phyloP scores from a whole-genome alignment of 2,113 vertebrate species.

The Scopus umbretta region DNA sequence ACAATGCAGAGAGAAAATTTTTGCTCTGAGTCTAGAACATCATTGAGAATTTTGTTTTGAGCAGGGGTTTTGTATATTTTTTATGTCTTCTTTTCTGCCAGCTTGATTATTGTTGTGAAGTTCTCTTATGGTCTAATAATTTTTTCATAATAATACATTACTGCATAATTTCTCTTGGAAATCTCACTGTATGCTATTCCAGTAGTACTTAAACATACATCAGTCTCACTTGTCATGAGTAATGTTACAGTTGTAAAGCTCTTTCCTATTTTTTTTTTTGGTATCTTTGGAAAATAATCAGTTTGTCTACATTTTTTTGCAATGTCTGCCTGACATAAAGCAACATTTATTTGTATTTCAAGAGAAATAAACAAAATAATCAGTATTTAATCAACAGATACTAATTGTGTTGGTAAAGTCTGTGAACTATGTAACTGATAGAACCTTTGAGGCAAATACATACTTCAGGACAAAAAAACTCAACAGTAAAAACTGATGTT shows the following conservation, averaged over 20 bases:
- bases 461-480: background rate
- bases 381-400: background rate
- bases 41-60: background rate
- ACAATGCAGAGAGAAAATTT: background rate
- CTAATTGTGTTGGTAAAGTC: background rate
- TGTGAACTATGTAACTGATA: background rate
- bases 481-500: background rate
- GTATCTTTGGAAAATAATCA: background rate
- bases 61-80: background rate
- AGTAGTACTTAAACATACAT: background rate
- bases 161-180: background rate
- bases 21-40: background rate
- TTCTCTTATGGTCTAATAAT: background rate
- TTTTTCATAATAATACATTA: background rate
- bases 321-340: background rate
- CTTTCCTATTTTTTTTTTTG: background rate
- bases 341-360: background rate
- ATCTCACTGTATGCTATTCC: background rate
- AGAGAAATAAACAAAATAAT: background rate
- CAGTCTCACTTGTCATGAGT: background rate
- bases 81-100: background rate
- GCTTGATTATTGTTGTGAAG: background rate
- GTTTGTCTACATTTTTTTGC: background rate
- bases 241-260: background rate
- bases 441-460: background rate